Percentiles rank a stretch among this genome's conserved stretches.
These are phyloP conservation scores for Chelon labrosus DNA, from an alignment of 2,797 vertebrate genomes.

Conservation along the genomic window DNA sequence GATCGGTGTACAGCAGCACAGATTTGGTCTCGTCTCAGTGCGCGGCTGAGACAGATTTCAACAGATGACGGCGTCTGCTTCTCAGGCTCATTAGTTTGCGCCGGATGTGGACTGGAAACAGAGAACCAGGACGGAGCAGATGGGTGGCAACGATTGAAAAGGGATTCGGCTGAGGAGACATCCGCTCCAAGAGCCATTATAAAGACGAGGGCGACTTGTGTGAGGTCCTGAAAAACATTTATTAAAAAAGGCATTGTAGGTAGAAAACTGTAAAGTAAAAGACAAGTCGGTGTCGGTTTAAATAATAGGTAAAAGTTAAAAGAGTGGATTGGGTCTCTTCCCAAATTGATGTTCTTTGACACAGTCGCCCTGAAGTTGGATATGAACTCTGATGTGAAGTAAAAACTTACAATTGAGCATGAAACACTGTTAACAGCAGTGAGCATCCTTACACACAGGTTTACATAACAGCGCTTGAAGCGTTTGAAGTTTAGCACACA, in stretches of 20 bases:
- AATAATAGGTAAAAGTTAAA: slow-evolving; percentile 14
- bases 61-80: slow-evolving; percentile 42
- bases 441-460: background rate
- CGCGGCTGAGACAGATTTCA: slow-evolving; percentile 34
- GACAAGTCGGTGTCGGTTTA: slow-evolving; percentile 1
- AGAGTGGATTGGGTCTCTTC: slow-evolving; percentile 7
- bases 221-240: slow-evolving; percentile 4
- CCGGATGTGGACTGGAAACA: slow-evolving; percentile 40
- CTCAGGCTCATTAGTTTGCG: slow-evolving; percentile 41
- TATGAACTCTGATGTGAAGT: slow-evolving; percentile 6
- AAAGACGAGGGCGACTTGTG: slow-evolving; percentile 26
- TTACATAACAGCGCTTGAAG: background rate
- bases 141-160: slow-evolving; percentile 27
- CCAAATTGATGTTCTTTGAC: slow-evolving; percentile 14
- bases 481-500: slow-evolving; percentile 15
- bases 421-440: slow-evolving; percentile 24
- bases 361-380: slow-evolving; percentile 30
- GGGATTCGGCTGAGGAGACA: slow-evolving; percentile 28
- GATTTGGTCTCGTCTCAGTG: background rate
- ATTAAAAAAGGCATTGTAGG: background rate
- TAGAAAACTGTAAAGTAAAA: background rate
- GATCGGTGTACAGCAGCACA: background rate
- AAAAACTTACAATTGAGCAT: slow-evolving; percentile 30
- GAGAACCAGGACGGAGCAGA: slow-evolving; percentile 50
- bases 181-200: slow-evolving; percentile 20